Evolutionary conservation across 2,797 vertebrate species (phyloP), one percentile per base, ranked within the genome.

Genomic region (Hapalemur alaotrensis): DNA sequence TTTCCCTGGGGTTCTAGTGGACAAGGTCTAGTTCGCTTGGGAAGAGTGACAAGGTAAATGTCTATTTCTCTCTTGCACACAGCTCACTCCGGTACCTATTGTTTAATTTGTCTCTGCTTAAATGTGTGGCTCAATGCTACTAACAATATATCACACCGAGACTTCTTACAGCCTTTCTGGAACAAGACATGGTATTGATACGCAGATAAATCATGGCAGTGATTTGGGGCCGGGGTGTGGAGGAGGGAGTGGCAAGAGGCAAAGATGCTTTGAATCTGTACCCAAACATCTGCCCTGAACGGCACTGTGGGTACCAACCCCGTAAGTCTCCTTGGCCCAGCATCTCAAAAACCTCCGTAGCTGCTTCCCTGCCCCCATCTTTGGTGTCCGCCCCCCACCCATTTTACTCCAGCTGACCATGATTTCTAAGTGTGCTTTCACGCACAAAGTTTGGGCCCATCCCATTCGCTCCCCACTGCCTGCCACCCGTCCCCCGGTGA

Each of bases 51-150:
- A n/a, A 82, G 4, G 46, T 63, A 52, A 89, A 20, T 57, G 32
- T 23, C 43, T 59, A 38, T n/a, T 15, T 59, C 70, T 43, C 70
- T 20, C 13, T 15, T 84, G 79, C 25, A 52, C 38, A 18, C 7
- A n/a, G 3, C 30, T 35, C 46, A 65, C 28, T 38, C 22, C 59
- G 69, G 57, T 32, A 61, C 72, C 28, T 11, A 70, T 10, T 46
- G 14, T 82, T 91, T 93, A 65, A 81, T 96, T 73, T 96, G 85
- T 89, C 81, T 93, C 43, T 18, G 35, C 76, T 94, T 94, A 97
- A 89, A 80, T n/a, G 76, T 38, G 52, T 54, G 72, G n/a, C 48
- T 46, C 67, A 43, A 80, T 23, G 79, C 63, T 48, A 11, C 30
- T 94, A 79, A 83, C 69, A 90, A 88, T 46, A 32, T 38, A 79